These are phyloP conservation scores for Schlechtendalia chinensis DNA, from an alignment of 1,140 invertebrate genomes.

Conservation along the genomic window DNA sequence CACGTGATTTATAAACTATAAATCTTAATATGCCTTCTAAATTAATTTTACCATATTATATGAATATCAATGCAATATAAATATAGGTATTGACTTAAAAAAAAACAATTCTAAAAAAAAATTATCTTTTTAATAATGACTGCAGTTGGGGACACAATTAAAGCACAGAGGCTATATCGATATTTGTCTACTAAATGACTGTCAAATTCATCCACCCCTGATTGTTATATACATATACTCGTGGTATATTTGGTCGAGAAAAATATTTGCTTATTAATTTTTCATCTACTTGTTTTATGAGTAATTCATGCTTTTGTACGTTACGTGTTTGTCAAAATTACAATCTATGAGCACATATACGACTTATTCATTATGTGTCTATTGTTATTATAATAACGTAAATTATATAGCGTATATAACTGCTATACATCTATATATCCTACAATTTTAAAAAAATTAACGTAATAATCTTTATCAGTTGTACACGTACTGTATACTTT, in stretches of 20 bases:
- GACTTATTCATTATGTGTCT: background rate
- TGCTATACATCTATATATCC: background rate
- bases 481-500: background rate
- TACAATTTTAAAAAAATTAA: background rate
- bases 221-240: no score
- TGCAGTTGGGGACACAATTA: no score
- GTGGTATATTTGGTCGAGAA: background rate
- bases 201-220: no score
- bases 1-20: no score
- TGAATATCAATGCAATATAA: no score
- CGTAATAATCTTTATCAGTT: background rate
- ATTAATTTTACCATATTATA: no score
- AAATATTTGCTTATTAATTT: constrained; percentile 8
- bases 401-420: background rate
- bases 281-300: background rate
- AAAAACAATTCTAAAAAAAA: no score
- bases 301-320: background rate
- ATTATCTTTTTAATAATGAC: no score
- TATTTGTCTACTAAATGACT: no score
- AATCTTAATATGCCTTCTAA: no score
- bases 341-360: background rate
- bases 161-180: no score
- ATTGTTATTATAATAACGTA: constrained; percentile 12
- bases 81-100: no score
- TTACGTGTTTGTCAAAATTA: constrained; percentile 1